Percentiles rank a stretch among this genome's conserved stretches.
Conservation (phyloP, 2,113 vertebrate genomes). For the Nothocercus julius region DNA sequence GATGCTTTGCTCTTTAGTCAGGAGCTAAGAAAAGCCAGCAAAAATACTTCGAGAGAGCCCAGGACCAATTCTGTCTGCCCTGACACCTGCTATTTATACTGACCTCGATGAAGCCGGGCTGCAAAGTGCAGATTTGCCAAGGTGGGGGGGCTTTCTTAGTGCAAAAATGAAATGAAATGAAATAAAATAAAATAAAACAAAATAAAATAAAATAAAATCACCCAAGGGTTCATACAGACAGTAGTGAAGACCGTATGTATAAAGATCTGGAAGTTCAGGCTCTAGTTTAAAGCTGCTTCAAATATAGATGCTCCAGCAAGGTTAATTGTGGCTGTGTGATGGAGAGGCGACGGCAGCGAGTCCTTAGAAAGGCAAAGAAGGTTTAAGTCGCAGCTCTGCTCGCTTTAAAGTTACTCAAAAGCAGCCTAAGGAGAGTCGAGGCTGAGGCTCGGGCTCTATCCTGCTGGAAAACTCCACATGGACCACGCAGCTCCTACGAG, state of each 20-base stretch:
- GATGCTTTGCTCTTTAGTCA: conserved; percentile 54
- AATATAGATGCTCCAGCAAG: conserved; percentile 65
- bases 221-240: conserved; percentile 14
- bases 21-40: conserved; percentile 63
- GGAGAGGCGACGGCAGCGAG: background rate
- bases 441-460: background rate
- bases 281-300: conserved; percentile 52
- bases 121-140: conserved; percentile 52
- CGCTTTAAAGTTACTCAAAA: background rate
- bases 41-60: background rate
- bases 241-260: conserved; percentile 39
- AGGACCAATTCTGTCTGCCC: conserved; percentile 40
- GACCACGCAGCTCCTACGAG: background rate
- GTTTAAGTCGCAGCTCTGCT: conserved; percentile 11
- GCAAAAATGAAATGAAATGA: background rate
- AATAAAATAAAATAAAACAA: too few relatives aligned
- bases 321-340: conserved; percentile 42
- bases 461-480: background rate
- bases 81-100: conserved; percentile 50
- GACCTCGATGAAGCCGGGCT: background rate
- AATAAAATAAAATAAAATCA: background rate
- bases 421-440: background rate
- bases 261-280: conserved; percentile 41
- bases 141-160: conserved; percentile 32
- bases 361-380: conserved; percentile 29